Evolutionary conservation across 2,888 invertebrate genomes (phyloP).

Genomic region (Nezara viridula): DNA sequence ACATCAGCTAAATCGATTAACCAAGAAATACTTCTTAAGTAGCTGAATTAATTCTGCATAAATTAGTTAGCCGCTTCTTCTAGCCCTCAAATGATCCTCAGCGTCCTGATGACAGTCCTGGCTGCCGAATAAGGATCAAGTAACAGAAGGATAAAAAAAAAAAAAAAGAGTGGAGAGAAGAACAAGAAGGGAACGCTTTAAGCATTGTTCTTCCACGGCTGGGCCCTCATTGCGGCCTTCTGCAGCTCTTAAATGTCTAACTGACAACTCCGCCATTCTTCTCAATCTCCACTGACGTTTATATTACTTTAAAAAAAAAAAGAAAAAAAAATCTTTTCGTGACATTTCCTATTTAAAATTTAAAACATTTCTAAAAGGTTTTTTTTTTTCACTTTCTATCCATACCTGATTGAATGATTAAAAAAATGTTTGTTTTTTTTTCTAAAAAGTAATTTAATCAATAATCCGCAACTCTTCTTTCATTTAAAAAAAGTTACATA

Average conservation of each 20-base stretch:
- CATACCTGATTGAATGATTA: too few relatives aligned
- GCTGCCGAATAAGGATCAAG: background rate
- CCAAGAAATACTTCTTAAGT: slow-evolving; percentile 33
- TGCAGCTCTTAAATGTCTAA: background rate
- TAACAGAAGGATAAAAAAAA: background rate
- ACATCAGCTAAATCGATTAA: background rate
- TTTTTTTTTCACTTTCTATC: too few relatives aligned
- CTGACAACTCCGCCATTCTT: background rate
- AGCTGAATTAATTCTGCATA: slow-evolving; percentile 15
- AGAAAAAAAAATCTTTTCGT: too few relatives aligned
- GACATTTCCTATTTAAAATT: too few relatives aligned
- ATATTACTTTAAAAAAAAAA: background rate
- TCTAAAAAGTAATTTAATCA: too few relatives aligned
- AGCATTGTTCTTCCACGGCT: background rate
- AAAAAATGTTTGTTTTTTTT: too few relatives aligned
- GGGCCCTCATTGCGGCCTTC: background rate
- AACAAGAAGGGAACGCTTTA: background rate
- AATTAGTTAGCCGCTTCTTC: slow-evolving; percentile 22
- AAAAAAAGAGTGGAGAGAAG: background rate
- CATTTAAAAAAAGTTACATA: too few relatives aligned
- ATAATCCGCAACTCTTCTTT: too few relatives aligned
- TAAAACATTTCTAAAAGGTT: too few relatives aligned
- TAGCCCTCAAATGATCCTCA: background rate
- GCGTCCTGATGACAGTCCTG: background rate
- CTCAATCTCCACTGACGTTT: background rate